Evolutionary conservation across 1,140 invertebrate species (phyloP).

Genomic region (Aethina tumida): DNA sequence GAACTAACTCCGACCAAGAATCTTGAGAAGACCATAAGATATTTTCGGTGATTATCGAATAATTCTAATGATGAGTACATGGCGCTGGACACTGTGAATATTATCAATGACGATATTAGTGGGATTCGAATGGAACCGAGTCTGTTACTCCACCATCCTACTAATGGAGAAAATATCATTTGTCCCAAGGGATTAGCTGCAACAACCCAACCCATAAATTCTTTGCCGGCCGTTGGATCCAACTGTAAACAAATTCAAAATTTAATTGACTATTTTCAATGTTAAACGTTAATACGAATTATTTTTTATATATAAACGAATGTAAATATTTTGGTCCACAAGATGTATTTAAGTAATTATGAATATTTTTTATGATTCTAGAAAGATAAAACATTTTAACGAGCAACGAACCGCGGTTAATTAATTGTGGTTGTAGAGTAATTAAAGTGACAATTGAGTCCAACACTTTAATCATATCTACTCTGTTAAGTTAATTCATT

Average conservation of each 20-base stretch:
- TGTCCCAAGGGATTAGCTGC: slow-evolving; percentile 82
- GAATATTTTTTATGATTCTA: not conserved
- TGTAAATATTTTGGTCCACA: not conserved
- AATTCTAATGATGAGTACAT: slow-evolving; percentile 72
- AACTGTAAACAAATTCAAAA: slow-evolving; percentile 47
- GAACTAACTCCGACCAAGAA: slow-evolving; percentile 81
- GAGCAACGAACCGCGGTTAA: no score
- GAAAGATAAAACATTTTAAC: no score
- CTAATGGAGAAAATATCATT: slow-evolving; percentile 76
- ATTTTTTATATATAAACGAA: no score
- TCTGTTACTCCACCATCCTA: slow-evolving; percentile 78
- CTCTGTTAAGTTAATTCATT: no score
- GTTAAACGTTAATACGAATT: no score
- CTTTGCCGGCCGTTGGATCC: slow-evolving; percentile 64
- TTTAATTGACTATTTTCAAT: no score
- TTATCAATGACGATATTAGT: slow-evolving; percentile 54
- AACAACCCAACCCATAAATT: slow-evolving; percentile 76
- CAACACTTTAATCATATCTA: no score
- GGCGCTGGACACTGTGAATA: slow-evolving; percentile 68
- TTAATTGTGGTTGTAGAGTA: no score
- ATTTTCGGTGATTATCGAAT: slow-evolving; percentile 44
- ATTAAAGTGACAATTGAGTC: no score
- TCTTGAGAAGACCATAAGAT: slow-evolving; percentile 65
- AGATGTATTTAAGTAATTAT: not conserved
- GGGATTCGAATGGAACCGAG: slow-evolving; percentile 59